Evolutionary conservation across 2,113 vertebrate species (phyloP).

Genomic region (Pardalotus punctatus): DNA sequence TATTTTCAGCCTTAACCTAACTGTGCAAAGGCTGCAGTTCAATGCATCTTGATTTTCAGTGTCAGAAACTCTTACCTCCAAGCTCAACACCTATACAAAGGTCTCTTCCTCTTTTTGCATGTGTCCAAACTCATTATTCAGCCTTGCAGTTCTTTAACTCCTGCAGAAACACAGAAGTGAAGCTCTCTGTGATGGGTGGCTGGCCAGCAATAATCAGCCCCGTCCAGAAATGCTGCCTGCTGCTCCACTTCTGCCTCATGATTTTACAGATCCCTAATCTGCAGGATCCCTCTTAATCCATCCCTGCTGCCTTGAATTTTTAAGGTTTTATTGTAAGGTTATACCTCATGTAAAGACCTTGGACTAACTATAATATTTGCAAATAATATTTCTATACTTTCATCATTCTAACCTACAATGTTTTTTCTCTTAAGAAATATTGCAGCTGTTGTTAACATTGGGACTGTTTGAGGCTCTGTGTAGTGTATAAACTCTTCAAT

Average conservation of each 20-base stretch:
- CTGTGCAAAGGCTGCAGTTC: neutral
- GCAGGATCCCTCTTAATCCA: neutral
- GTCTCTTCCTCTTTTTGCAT: neutral
- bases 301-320: neutral
- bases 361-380: neutral
- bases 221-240: neutral
- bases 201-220: neutral
- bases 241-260: neutral
- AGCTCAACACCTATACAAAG: neutral
- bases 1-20: neutral
- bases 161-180: neutral
- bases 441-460: neutral
- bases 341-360: neutral
- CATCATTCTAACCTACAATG: neutral
- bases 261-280: constrained; percentile 9
- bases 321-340: neutral
- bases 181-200: neutral
- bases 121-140: neutral
- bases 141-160: neutral
- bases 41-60: neutral
- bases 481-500: neutral
- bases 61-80: neutral
- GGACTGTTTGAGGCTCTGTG: neutral
- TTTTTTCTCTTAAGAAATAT: neutral
- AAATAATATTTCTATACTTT: neutral